Evolutionary conservation across 2,888 invertebrate species (phyloP), one percentile per base, ranked within the genome.

Genomic region (Rhagium mordax): DNA sequence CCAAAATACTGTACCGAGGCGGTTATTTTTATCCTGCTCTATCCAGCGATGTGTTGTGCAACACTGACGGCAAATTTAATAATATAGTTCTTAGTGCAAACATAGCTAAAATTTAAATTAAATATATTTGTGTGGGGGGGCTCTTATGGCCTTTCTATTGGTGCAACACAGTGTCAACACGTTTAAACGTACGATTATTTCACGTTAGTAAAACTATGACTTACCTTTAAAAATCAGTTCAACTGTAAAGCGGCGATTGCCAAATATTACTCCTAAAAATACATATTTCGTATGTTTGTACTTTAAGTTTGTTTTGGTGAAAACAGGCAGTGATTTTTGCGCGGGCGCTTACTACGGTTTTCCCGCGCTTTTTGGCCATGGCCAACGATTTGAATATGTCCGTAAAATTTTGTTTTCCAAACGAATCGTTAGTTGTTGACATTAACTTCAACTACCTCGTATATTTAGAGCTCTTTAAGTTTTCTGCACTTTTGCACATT

Each of bases 251-350:
- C 27, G 47, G 47, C 70, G 70, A 73, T 74, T 76, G 79, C 78
- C 78, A 76, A 78, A 78, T 74, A 70, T 68, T 74, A 72, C 68
- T 72, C 77, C 79, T 80, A 81, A 81, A 80, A 80, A 79, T 81
- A 81, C 78, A 70, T 65, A 51, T 69, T 69, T 33, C n/a, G 33
- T 41, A 41, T 21, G 15, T 60, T 68, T 51, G 15, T 48, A 18
- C 29, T n/a, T 29, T 70, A 55, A 59, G 47, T 49, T 68, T 47
- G 57, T 15, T 29, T 49, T 64, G 48, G 15, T 47, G 53, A 61
- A 71, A 66, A 51, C 57, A 55, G 66, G 47, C 33, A 33, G 53
- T 27, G 41, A 20, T 18, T 18, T 20, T 33, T 65, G 49, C 41
- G 64, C 64, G 49, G 13, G 48, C 64, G 64, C 64, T 49, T 21